Evolutionary conservation across 2,113 vertebrate species (phyloP).

Genomic region (Girardinichthys multiradiatus): DNA sequence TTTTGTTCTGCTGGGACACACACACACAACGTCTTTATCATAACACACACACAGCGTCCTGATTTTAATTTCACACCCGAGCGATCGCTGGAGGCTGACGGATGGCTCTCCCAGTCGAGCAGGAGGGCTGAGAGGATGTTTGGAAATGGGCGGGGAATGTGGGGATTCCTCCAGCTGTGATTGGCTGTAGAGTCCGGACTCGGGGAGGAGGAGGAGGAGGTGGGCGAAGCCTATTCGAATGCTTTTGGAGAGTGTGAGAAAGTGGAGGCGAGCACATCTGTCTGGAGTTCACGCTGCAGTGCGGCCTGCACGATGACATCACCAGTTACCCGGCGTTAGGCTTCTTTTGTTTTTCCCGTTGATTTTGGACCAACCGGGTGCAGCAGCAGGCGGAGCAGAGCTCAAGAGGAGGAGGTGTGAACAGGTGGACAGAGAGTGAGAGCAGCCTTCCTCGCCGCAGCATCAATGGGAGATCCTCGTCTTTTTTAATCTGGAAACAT

Average conservation of each 20-base stretch:
- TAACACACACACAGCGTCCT: slow-evolving; percentile 40
- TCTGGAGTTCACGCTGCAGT: background rate
- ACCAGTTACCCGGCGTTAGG: slow-evolving; percentile 25
- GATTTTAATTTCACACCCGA: slow-evolving; percentile 92
- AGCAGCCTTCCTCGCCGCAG: background rate
- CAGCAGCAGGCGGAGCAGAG: too few relatives aligned
- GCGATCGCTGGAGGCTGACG: slow-evolving; percentile 82
- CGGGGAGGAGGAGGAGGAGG: slow-evolving; percentile 4
- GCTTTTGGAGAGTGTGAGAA: slow-evolving; percentile 47
- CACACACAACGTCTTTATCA: too few relatives aligned
- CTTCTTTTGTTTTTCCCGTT: background rate
- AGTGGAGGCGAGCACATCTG: slow-evolving; percentile 45
- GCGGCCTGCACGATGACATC: slow-evolving; percentile 64
- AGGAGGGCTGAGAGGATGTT: slow-evolving; percentile 45
- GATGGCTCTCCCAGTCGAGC: slow-evolving; percentile 81
- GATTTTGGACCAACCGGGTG: too few relatives aligned
- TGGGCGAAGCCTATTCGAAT: slow-evolving; percentile 38
- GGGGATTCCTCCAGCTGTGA: slow-evolving; percentile 46
- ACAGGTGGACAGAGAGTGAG: slow-evolving; percentile 43
- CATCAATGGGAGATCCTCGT: slow-evolving; percentile 14
- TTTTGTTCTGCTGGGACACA: slow-evolving; percentile 45
- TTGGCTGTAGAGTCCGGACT: slow-evolving; percentile 55
- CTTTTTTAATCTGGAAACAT: slow-evolving; percentile 47
- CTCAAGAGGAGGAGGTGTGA: slow-evolving; percentile 27
- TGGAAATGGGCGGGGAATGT: slow-evolving; percentile 36